Base-by-base conservation (phyloP, 2,797 vertebrate genomes). In the Euphonia xanthogaster region DNA sequence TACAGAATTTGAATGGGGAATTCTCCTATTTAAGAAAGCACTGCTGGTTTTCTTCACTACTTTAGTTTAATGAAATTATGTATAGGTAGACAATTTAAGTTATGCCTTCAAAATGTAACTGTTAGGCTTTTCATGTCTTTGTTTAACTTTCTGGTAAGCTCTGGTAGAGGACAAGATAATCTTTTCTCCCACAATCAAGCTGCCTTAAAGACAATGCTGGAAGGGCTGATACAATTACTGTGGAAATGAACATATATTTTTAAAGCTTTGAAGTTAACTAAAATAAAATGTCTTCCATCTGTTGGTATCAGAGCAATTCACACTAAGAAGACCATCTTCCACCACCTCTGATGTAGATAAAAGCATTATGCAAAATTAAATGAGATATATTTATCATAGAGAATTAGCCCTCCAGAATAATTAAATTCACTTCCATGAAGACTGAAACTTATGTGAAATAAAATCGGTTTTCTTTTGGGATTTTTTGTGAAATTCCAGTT, bases 31-130 rank as follows among this genome's bases (percentile, higher is more conserved):
- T 82, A 75, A 76, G 47, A 88, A 86, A 78, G 12, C 5, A 39
- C 2, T 24, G 2, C 37, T n/a, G 3, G 0, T 67, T 92, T 75
- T 63, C 5, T 44, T 71, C 0, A 50, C 35, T 42, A 21, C 0
- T 42, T 92, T 57, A 39, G 3, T 86, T 75, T 60, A 66, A 10
- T 45, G 12, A 22, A 90, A 70, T 53, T 7, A 70, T 57, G 45
- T 79, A 40, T 33, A 60, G 7, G 23, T 44, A 78, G 77, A 78
- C 4, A 44, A 80, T 37, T 31, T 42, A 48, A 37, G 19, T 35
- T 61, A 30, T n/a, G 50, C 3, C 13, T 57, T 86, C 37, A 71
- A 84, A 62, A 73, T 42, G 5, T 35, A 72, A 33, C 24, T 42
- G 3, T 37, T 78, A 30, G 6, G 14, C 1, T 80, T 91, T 73